Evolutionary conservation across 2,797 vertebrate genomes (phyloP), one percentile per base, ranked within the genome.

Genomic region (Jordanella pulchra): DNA sequence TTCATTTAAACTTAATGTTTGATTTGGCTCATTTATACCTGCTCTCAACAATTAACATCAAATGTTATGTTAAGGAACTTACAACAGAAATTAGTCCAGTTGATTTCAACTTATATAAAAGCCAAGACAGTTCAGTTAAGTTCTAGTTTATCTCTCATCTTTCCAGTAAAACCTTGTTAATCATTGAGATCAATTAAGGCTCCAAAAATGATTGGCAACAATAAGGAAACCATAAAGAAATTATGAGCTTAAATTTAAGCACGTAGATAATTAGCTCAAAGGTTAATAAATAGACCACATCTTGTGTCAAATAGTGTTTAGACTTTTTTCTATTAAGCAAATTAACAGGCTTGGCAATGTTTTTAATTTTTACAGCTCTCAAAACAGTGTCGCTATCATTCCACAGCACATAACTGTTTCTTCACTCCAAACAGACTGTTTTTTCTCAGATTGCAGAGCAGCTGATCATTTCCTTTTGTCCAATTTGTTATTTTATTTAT

Each of bases 401-500:
- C 73, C 53, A 69, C 30, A 77, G 75, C 83, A 84, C 72, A 73
- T 13, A 18, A 48, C 58, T 61, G 28, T 68, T 47, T 50, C 25
- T 50, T 12, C 3, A 75, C 76, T 69, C 85, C 78, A 86, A 78
- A 87, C 80, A 84, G 42, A 80, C 83, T 72, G 67, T 51, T 79
- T 87, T 39, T 39, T 64, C 71, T 70, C 2, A 65, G 73, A 53
- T 39, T 18, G 79, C 42, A 61, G 56, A 80, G 78, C 54, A 64
- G 63, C 61, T 44, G 77, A 70, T 84, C 66, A 56, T 82, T 70
- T 50, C 73, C 25, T 66, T 65, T 32, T 86, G 74, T 83, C 72
- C 79, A 50, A 84, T 71, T 76, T 60, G 86, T 79, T 85, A 68
- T 84, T 89, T 84, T 93, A 93, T 93, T 94, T 92, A 93, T 90